Evolutionary conservation across 2,113 vertebrate genomes (phyloP).

Genomic region (Cercopithecus mona): DNA sequence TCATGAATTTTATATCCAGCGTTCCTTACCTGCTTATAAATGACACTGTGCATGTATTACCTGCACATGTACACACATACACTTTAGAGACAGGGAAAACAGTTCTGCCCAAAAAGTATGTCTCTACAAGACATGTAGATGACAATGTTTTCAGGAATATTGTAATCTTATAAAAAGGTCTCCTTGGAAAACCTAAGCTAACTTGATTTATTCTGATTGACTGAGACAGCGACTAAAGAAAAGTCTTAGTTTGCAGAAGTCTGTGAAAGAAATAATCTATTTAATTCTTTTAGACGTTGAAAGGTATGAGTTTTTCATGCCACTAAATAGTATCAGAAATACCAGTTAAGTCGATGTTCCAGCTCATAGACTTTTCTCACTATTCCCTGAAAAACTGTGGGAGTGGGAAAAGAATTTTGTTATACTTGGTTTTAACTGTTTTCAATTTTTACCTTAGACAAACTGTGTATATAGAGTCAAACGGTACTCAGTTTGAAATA

Average conservation of each 20-base stretch:
- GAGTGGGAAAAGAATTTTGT: conserved; percentile 35
- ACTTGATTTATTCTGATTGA: neutral
- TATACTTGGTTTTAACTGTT: conserved; percentile 38
- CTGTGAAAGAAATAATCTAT: conserved; percentile 4
- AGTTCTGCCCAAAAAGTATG: neutral
- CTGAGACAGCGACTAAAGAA: neutral
- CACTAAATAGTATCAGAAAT: conserved; percentile 38
- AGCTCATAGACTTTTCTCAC: conserved; percentile 37
- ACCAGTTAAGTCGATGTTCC: neutral
- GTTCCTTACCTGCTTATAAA: neutral
- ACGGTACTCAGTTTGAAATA: conserved; percentile 67
- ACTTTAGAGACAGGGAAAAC: neutral
- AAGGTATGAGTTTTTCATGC: neutral
- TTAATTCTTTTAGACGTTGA: neutral
- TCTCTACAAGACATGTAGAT: neutral
- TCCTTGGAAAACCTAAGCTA: neutral
- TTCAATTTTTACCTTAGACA: conserved; percentile 65
- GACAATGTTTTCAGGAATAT: neutral
- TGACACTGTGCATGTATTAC: neutral
- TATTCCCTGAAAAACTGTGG: neutral
- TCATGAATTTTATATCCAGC: neutral
- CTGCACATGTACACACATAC: neutral
- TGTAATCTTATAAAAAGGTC: neutral
- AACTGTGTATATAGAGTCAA: conserved; percentile 55
- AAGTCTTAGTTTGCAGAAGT: neutral